Evolutionary conservation across 2,113 vertebrate species (phyloP).

Genomic region (Zosterops japonicus): DNA sequence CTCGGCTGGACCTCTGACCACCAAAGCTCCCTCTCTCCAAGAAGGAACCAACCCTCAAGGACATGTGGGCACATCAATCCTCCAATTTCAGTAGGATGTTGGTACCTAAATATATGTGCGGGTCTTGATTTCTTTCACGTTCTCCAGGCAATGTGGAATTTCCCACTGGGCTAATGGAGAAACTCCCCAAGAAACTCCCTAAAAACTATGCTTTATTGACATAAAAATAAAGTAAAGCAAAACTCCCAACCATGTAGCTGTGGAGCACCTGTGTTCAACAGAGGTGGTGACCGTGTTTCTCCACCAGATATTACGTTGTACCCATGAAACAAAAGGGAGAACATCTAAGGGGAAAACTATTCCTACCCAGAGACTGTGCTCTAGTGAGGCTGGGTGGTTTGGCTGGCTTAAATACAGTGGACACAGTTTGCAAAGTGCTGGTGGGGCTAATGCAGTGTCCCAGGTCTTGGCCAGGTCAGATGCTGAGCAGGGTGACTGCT

Average conservation of each 20-base stretch:
- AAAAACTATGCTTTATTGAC: background rate
- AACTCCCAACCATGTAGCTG: background rate
- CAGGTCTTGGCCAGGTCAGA: background rate
- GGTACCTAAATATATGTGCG: background rate
- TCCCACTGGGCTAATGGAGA: background rate
- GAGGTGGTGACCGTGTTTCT: background rate
- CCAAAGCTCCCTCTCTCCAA: background rate
- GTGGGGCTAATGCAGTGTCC: background rate
- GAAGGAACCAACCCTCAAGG: background rate
- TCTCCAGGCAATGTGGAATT: background rate
- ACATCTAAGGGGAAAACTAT: background rate
- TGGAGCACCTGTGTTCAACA: background rate
- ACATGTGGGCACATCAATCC: background rate
- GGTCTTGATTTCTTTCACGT: background rate
- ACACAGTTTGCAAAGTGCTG: background rate
- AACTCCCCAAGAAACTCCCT: background rate
- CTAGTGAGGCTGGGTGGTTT: background rate
- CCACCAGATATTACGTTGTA: background rate
- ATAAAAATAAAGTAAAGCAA: background rate
- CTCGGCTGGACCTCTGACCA: background rate
- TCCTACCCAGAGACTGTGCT: background rate
- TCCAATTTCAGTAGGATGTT: background rate
- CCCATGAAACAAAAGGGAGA: background rate
- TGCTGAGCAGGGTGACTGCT: background rate
- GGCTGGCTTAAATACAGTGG: background rate